Evolutionary conservation across 2,888 invertebrate genomes (phyloP).

Genomic region (Eubasilissa splendida): DNA sequence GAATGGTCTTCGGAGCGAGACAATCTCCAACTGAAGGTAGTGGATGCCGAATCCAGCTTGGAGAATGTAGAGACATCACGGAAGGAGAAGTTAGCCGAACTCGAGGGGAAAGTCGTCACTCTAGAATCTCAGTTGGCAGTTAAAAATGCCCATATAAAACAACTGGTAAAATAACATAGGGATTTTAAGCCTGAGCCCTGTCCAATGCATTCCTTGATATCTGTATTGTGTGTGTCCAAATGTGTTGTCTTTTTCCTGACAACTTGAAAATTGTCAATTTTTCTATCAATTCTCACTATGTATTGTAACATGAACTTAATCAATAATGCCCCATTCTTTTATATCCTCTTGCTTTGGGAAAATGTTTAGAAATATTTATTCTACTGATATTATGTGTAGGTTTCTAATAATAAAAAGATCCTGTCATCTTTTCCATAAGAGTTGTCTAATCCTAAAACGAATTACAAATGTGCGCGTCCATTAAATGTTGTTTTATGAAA

Average conservation of each 20-base stretch:
- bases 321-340: neutral
- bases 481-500: too few species aligned
- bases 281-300: neutral
- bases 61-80: conserved; percentile 70
- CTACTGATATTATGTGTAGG: neutral
- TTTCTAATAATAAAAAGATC: too few species aligned
- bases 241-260: conserved; percentile 10
- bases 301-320: neutral
- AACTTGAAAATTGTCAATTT: conserved; percentile 25
- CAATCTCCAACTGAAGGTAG: conserved; percentile 67
- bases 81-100: conserved; percentile 72
- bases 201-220: conserved; percentile 24
- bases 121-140: conserved; percentile 74
- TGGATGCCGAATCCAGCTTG: conserved; percentile 69
- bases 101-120: conserved; percentile 75
- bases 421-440: too few species aligned
- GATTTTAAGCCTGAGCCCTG: conserved; percentile 24
- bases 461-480: too few species aligned
- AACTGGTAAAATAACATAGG: conserved; percentile 69
- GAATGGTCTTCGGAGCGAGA: conserved; percentile 70
- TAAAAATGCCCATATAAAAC: conserved; percentile 76
- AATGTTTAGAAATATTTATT: conserved; percentile 7
- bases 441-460: too few species aligned
- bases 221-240: neutral
- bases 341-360: neutral